Evolutionary conservation across 2,888 invertebrate genomes (phyloP), one percentile per base, ranked within the genome.

Genomic region (Epistrophe eligans): DNA sequence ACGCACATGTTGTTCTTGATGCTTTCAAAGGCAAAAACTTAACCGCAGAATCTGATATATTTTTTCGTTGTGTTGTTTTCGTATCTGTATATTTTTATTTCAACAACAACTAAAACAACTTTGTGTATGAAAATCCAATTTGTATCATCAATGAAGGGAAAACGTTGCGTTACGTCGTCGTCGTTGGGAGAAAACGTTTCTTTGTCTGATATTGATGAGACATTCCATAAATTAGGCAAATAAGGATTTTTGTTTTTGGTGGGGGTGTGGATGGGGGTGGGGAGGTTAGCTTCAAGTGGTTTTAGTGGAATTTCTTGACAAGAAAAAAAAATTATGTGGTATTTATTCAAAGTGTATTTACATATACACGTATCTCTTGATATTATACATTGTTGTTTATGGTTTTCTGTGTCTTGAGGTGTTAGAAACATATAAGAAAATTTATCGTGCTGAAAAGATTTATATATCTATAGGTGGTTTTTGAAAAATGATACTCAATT

Each of bases 171-270:
- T 32, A 32, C 15, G 55, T 11, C n/a, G 11, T n/a, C 2, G 28
- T 28, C 5, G 32, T 55, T 55, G 40, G 24, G n/a, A n/a, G 40
- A 70, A 40, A 70, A 40, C 10, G 40, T 70, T 55, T 55, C 40
- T 70, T 70, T 70, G 70, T 55, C 28, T 55, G 70, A 55, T 55
- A 70, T 55, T 70, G 70, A 70, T 70, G 70, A 70, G 52, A 55
- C 70, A 17, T 70, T 70, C 70, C 70, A 70, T 70, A 70, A 70
- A 70, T 70, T 70, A 52, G 38, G 28, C 11, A 52, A 70, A 70
- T 70, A 55, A 38, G 70, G 9, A 40, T 43, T 55, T 70, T 38
- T 70, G 32, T 13, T 67, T 24, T 24, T 60, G 17, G 28, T 5
- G 13, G 19, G 10, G 19, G 2, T 13, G 50, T 0, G 19, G 15